Conservation (phyloP, 2,797 vertebrate genomes). For the Tympanoctomys barrerae region DNA sequence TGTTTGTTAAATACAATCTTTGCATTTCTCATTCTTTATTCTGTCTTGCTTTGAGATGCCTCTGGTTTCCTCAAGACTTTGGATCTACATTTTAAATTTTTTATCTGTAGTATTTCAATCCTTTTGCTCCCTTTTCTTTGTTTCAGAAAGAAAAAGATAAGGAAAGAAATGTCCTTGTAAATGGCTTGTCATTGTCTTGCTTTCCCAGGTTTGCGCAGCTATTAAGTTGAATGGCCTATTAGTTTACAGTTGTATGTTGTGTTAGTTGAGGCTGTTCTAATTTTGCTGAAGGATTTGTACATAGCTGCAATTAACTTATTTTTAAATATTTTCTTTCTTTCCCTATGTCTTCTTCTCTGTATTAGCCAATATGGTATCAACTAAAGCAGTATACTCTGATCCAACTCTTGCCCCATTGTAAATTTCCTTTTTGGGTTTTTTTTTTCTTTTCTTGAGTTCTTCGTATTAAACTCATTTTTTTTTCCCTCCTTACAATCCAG, state of each 20-base stretch:
- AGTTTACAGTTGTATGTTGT: conserved; percentile 66
- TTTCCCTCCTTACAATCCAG: conserved; percentile 61
- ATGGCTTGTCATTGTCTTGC: conserved; percentile 56
- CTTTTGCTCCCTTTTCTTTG: conserved; percentile 62
- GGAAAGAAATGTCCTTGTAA: conserved; percentile 37
- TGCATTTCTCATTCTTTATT: conserved; percentile 42
- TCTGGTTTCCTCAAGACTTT: conserved; percentile 26
- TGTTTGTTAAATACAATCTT: conserved; percentile 42
- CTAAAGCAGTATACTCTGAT: conserved; percentile 39
- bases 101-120: conserved; percentile 51
- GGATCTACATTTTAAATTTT: conserved; percentile 57
- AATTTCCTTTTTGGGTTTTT: conserved; percentile 24
- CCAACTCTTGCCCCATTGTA: conserved; percentile 49
- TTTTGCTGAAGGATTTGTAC: conserved; percentile 72
- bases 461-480: conserved; percentile 52
- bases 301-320: conserved; percentile 75
- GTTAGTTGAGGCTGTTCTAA: conserved; percentile 71
- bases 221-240: conserved; percentile 66
- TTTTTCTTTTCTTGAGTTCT: neutral
- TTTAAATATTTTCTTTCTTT: conserved; percentile 73
- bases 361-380: conserved; percentile 65
- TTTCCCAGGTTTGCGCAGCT: conserved; percentile 61
- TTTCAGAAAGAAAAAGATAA: neutral
- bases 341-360: conserved; percentile 46
- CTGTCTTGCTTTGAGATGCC: conserved; percentile 60